Evolutionary conservation across 2,797 vertebrate genomes (phyloP), one percentile per base, ranked within the genome.

Genomic region (Microtus californicus): DNA sequence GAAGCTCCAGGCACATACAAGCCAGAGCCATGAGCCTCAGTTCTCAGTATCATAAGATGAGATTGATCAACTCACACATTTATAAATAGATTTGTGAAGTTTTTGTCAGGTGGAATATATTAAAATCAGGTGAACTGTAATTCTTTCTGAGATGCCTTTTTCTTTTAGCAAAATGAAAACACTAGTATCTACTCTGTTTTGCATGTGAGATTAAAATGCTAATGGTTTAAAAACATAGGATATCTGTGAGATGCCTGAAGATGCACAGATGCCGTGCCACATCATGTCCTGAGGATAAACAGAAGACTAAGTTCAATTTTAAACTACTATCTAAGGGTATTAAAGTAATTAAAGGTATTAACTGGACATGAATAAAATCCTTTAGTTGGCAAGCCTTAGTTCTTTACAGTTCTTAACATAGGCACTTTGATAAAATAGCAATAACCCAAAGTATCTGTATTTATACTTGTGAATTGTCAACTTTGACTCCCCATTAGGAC

Each of bases 121-220:
- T 87, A 17, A 14, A 37, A 77, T 69, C 54, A 77, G 15, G 5
- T 91, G 61, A 43, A 1, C 0, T 51, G 9, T 74, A 76, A 54
- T 71, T 56, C 25, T n/a, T 63, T 83, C n/a, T 29, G 54, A 87
- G 37, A 63, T 37, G 51, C 13, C 3, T 9, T 93, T 91, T 48
- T 91, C 40, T 95, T 92, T 48, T 2, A 61, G 3, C 23, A 89
- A 92, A 80, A 78, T 83, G 15, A 29, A 91, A 89, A 91, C 77
- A 80, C 10, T 67, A 63, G 21, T 21, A 74, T 65, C 6, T 51
- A 74, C 2, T 45, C 48, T 67, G 31, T 86, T 23, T 89, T 86
- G 34, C n/a, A 54, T 23, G 67, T 76, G 59, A 82, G 43, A 88
- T 78, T 17, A 45, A 77, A 80, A 40, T 56, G 6, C 51, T 89